phyloP scores from a whole-genome alignment of 2,888 invertebrate species.

The Rapana venosa region DNA sequence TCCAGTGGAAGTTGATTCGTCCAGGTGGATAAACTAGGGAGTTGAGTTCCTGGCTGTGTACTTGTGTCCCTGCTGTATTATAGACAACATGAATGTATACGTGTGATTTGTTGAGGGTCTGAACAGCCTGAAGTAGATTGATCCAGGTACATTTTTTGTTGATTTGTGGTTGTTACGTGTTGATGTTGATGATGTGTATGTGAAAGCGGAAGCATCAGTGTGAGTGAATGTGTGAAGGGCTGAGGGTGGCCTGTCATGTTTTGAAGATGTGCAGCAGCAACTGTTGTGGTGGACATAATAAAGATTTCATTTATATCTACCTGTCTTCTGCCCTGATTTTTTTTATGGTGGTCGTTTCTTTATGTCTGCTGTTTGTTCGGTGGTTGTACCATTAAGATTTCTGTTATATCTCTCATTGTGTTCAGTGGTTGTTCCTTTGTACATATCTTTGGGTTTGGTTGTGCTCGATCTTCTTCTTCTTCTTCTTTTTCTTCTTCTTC shows the following conservation, averaged over 20 bases:
- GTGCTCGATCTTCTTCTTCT: neutral
- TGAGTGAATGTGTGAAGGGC: slow-evolving; percentile 4
- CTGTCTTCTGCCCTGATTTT: neutral
- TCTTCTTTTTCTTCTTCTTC: neutral
- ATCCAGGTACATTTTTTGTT: no score
- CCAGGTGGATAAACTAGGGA: no score
- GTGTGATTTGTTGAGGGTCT: no score
- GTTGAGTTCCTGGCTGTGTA: no score
- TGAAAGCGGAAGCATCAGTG: neutral
- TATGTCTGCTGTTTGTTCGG: no score
- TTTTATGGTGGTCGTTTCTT: no score
- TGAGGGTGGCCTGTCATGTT: slow-evolving; percentile 1
- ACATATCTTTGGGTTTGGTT: neutral
- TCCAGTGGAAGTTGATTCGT: no score
- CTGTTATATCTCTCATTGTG: slow-evolving; percentile 11
- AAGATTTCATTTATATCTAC: slow-evolving; percentile 20
- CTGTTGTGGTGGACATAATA: slow-evolving; percentile 13
- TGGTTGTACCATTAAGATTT: neutral
- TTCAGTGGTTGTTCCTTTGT: neutral
- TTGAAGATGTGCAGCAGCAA: slow-evolving; percentile 18
- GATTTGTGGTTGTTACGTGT: neutral
- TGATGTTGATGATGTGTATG: neutral
- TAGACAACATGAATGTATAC: no score
- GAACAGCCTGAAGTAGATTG: no score
- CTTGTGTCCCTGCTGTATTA: no score